Conservation (phyloP, 2,797 vertebrate species). For the Chaunax sp. region DNA sequence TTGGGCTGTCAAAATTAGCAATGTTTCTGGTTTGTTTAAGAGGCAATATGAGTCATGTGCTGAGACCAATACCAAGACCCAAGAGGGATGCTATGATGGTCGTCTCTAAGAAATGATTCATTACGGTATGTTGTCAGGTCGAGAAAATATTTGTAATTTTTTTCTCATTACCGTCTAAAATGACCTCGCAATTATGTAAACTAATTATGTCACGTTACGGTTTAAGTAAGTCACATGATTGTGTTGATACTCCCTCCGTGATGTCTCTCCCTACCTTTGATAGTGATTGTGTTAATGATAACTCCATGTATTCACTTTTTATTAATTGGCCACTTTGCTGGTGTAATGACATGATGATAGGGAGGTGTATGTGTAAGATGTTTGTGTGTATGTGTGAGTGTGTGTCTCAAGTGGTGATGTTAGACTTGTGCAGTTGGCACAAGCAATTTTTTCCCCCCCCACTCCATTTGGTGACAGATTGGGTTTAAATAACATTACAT, state of each 20-base stretch:
- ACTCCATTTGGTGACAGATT: slow-evolving; percentile 82
- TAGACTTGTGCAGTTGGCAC: slow-evolving; percentile 77
- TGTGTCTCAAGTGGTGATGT: slow-evolving; percentile 63
- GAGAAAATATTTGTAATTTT: slow-evolving; percentile 32
- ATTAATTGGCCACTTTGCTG: slow-evolving; percentile 72
- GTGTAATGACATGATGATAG: slow-evolving; percentile 69
- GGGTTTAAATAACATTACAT: slow-evolving; percentile 80
- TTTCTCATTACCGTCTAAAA: slow-evolving; percentile 59
- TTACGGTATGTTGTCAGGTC: slow-evolving; percentile 58
- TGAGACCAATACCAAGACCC: slow-evolving; percentile 66
- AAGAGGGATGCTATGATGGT: slow-evolving; percentile 56
- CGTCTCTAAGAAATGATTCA: slow-evolving; percentile 57
- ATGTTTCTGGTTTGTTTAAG: slow-evolving; percentile 65
- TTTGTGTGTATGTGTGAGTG: slow-evolving; percentile 38
- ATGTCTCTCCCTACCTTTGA: slow-evolving; percentile 68
- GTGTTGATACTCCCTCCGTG: slow-evolving; percentile 67
- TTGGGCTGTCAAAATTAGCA: slow-evolving; percentile 78
- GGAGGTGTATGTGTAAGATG: slow-evolving; percentile 46
- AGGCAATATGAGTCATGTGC: slow-evolving; percentile 65
- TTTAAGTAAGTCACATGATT: slow-evolving; percentile 61
- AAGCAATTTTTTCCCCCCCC: slow-evolving; percentile 58
- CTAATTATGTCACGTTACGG: slow-evolving; percentile 70
- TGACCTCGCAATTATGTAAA: slow-evolving; percentile 48
- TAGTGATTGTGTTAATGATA: slow-evolving; percentile 64
- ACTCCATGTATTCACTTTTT: slow-evolving; percentile 63